Percentiles rank a stretch among this genome's conserved stretches.
phyloP scores from a whole-genome alignment of 1,140 invertebrate species.

The Dendroctonus valens region DNA sequence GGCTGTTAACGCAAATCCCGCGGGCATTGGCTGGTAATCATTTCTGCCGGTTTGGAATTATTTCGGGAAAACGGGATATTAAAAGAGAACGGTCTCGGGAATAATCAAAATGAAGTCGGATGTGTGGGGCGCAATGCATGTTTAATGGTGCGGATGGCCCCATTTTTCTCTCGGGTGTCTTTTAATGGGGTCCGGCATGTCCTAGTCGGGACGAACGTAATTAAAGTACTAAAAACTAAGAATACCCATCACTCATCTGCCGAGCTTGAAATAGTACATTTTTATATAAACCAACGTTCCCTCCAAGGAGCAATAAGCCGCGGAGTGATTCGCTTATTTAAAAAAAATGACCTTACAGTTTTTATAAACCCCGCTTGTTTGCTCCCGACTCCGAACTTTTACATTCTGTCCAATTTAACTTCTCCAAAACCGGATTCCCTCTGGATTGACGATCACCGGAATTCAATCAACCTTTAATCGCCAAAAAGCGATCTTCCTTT shows the following conservation, averaged over 20 bases:
- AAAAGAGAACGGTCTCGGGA: constrained; percentile 16
- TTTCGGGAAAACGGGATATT: constrained; percentile 21
- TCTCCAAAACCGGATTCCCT: constrained; percentile 8
- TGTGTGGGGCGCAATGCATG: constrained; percentile 4
- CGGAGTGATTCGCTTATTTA: too few relatives aligned
- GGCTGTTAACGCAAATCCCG: constrained; percentile 4
- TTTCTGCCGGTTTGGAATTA: constrained; percentile 13
- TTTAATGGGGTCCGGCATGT: too few relatives aligned
- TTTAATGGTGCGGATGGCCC: constrained; percentile 12
- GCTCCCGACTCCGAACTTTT: constrained; percentile 6
- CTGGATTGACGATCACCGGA: constrained; percentile 7
- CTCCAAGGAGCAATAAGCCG: too few relatives aligned
- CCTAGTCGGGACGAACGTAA: too few relatives aligned
- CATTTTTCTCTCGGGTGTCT: constrained; percentile 1
- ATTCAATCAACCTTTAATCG: constrained; percentile 16
- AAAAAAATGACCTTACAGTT: too few relatives aligned
- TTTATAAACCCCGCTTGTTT: too few relatives aligned
- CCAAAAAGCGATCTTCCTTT: constrained; percentile 12
- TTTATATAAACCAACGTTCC: too few relatives aligned
- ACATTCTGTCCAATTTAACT: constrained; percentile 23
- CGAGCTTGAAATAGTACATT: too few relatives aligned
- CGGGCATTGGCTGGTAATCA: constrained; percentile 16
- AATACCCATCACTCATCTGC: too few relatives aligned
- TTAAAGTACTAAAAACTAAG: too few relatives aligned
- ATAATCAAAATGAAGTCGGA: constrained; percentile 21